Percentiles rank a stretch among this genome's conserved stretches.
Evolutionary conservation across 2,113 vertebrate species (phyloP).

Genomic region (Rhombomys opimus): DNA sequence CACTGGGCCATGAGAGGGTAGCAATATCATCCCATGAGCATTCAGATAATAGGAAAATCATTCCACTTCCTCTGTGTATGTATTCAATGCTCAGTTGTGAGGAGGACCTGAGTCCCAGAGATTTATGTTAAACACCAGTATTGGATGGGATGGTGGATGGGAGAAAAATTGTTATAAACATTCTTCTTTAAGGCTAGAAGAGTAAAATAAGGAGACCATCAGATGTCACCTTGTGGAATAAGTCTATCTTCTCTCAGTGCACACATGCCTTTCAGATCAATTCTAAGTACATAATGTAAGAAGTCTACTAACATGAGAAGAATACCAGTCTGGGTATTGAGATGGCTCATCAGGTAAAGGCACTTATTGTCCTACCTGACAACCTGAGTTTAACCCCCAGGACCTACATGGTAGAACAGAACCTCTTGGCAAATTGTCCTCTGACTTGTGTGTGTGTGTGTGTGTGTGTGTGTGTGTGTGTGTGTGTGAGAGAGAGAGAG

Average conservation of each 20-base stretch:
- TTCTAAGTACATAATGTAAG: background rate
- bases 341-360: too few relatives aligned
- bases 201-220: slow-evolving; percentile 43
- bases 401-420: background rate
- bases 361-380: background rate
- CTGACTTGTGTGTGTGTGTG: background rate
- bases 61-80: background rate
- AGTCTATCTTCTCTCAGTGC: background rate
- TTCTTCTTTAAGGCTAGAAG: slow-evolving; percentile 10
- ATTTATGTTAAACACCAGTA: background rate
- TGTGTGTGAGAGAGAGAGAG: too few relatives aligned
- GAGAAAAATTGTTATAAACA: slow-evolving; percentile 16
- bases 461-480: too few relatives aligned
- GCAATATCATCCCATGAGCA: background rate
- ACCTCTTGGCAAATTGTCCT: background rate
- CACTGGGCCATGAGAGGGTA: background rate
- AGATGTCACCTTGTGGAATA: slow-evolving; percentile 24
- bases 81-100: background rate
- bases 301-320: background rate
- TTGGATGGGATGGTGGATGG: slow-evolving; percentile 4
- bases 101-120: background rate
- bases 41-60: background rate
- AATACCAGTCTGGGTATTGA: background rate
- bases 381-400: background rate
- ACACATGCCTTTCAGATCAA: slow-evolving; percentile 9